Base-by-base conservation (phyloP, 1,140 invertebrate species). In the Ceratitis capitata region DNA sequence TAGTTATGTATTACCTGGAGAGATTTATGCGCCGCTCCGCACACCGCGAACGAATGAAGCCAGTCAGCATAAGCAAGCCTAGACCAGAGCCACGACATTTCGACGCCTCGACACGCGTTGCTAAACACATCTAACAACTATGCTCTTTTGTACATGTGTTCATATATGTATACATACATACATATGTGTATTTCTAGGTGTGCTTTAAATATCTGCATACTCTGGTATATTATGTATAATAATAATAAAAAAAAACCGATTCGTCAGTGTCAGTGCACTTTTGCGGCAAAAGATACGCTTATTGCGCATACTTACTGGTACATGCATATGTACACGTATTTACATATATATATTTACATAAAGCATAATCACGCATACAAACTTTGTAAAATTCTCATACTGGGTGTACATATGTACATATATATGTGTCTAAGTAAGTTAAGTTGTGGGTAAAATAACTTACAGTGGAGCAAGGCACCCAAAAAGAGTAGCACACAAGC, bases 261-360 rank as follows among this genome's bases (percentile, higher is more conserved):
- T 39, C 45, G 82, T 35, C 47, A 49, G 49, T 53, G 82, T 83
- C 82, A 83, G 82, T 83, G 82, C 82, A 56, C 82, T 83, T 83
- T 83, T 23, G 82, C 14, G 19, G 74, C n/a, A 82, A 29, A 16
- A 32, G 51, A 56, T n/a, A 56, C 19, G 51, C 51, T 56, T 56
- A 56, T 19, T 47, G 45, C 74, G 32, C 32, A 82, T 10, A 82
- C 69, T 26, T 26, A 14, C 32, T n/a, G n/a, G n/a, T n/a, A 47
- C 32, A 35, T 23, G n/a, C 35, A 82, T 16, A 35, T 47, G 12
- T 32, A 78, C 26, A 14, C 29, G 1, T 6, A 78, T 32, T 45
- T 23, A 26, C 23, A 29, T 61, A 82, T 23, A 26, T 19, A 29
- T 61, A 23, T 14, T 23, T 61, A 61, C 58, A 61, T 49, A 61